Percentiles rank a stretch among this genome's conserved stretches.
These are phyloP conservation scores for Hemithea aestivaria DNA, from an alignment of 2,888 invertebrate genomes.

Conservation along the genomic window DNA sequence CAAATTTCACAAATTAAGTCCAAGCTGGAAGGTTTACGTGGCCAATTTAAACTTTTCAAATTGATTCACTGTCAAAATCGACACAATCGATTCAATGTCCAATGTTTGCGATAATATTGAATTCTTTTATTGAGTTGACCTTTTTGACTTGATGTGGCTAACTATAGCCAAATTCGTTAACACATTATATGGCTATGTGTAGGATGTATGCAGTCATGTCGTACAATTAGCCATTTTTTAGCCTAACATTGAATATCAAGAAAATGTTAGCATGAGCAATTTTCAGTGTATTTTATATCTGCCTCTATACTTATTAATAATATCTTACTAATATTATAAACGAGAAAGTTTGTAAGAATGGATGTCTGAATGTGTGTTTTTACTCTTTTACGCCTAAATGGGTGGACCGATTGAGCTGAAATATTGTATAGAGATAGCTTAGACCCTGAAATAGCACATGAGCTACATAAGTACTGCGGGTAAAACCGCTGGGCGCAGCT, in stretches of 20 bases:
- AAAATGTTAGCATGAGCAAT: constrained; percentile 1
- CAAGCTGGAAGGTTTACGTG: constrained; percentile 17
- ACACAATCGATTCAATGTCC: constrained; percentile 64
- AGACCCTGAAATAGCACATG: too few relatives aligned
- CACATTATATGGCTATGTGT: constrained; percentile 45
- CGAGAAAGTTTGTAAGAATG: too few relatives aligned
- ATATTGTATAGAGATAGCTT: too few relatives aligned
- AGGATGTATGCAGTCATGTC: constrained; percentile 16
- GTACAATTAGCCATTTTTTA: constrained; percentile 15
- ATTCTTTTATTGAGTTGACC: constrained; percentile 56
- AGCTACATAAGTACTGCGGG: too few relatives aligned
- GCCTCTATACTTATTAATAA: too few relatives aligned
- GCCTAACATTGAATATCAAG: constrained; percentile 1
- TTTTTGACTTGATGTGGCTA: constrained; percentile 40
- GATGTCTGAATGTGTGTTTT: too few relatives aligned
- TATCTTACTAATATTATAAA: too few relatives aligned
- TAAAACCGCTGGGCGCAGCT: too few relatives aligned
- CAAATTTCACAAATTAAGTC: constrained; percentile 7
- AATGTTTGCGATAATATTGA: constrained; percentile 62
- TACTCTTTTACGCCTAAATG: too few relatives aligned
- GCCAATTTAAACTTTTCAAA: constrained; percentile 51
- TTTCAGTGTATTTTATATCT: not conserved
- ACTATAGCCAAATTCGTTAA: constrained; percentile 39
- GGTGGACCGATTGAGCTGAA: too few relatives aligned
- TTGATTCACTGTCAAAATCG: constrained; percentile 71